These are phyloP conservation scores for Hypomesus transpacificus DNA, from an alignment of 2,113 vertebrate species.

Conservation along the genomic window DNA sequence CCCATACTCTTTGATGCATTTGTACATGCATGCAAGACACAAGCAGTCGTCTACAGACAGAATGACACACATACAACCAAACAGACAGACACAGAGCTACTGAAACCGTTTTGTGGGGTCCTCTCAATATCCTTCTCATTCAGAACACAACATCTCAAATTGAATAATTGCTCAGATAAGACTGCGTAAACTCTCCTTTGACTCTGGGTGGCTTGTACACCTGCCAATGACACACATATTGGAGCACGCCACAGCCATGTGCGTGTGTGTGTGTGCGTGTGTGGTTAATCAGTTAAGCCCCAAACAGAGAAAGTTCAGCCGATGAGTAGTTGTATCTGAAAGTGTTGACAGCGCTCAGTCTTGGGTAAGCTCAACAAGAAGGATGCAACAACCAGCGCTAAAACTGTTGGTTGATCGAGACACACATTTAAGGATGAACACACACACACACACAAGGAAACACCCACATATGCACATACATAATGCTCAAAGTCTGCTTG, in stretches of 20 bases:
- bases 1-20: constrained; percentile 13
- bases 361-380: constrained; percentile 60
- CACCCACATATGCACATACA: no score
- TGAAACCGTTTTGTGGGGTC: not conserved
- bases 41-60: no score
- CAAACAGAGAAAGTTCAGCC: constrained; percentile 70
- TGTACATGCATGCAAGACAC: no score
- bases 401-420: constrained; percentile 56
- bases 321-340: constrained; percentile 64
- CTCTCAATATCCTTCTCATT: no score
- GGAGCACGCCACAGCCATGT: constrained; percentile 18
- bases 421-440: constrained; percentile 42
- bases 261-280: constrained; percentile 37
- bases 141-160: not conserved
- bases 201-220: constrained; percentile 61
- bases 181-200: constrained; percentile 11
- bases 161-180: constrained; percentile 6
- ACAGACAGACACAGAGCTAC: constrained; percentile 36
- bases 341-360: constrained; percentile 68
- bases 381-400: constrained; percentile 49
- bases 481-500: no score
- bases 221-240: constrained; percentile 55
- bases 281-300: constrained; percentile 70
- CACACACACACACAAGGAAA: constrained; percentile 38
- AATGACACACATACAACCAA: not conserved